Evolutionary conservation across 2,113 vertebrate species (phyloP).

Genomic region (Ammodytes marinus): DNA sequence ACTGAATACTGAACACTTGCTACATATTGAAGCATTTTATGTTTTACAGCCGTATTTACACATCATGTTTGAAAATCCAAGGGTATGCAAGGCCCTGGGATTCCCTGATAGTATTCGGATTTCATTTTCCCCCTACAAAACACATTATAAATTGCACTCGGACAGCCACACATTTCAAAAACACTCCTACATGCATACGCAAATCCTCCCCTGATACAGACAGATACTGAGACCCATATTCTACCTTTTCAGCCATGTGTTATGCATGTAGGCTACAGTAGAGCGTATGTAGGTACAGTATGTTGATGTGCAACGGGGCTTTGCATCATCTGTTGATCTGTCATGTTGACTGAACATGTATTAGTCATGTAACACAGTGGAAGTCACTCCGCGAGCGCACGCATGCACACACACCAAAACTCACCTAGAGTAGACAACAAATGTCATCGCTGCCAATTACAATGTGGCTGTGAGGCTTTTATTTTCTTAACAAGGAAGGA

Average conservation of each 20-base stretch:
- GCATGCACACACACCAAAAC: conserved; percentile 7
- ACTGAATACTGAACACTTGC: conserved; percentile 40
- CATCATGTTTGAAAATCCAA: conserved; percentile 24
- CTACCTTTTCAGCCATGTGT: not conserved
- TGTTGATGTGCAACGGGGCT: conserved; percentile 37
- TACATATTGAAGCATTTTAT: conserved; percentile 36
- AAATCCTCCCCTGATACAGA: no score
- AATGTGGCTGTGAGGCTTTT: conserved; percentile 51
- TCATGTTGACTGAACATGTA: conserved; percentile 60
- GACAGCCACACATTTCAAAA: not conserved
- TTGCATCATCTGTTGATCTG: conserved; percentile 47
- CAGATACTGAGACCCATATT: no score
- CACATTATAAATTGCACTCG: not conserved
- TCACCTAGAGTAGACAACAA: conserved; percentile 20
- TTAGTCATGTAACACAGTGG: conserved; percentile 29
- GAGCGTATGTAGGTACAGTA: not conserved
- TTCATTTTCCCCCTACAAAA: conserved; percentile 7
- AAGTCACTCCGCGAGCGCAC: conserved; percentile 13
- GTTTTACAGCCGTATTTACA: conserved; percentile 37
- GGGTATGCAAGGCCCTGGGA: conserved; percentile 12
- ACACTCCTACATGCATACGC: not conserved
- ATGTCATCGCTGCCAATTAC: conserved; percentile 64
- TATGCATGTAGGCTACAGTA: not conserved
- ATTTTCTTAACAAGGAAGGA: conserved; percentile 68
- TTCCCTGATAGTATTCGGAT: conserved; percentile 16